These are phyloP conservation scores for Fragum whitleyi DNA, from an alignment of 2,888 invertebrate species.

Conservation along the genomic window DNA sequence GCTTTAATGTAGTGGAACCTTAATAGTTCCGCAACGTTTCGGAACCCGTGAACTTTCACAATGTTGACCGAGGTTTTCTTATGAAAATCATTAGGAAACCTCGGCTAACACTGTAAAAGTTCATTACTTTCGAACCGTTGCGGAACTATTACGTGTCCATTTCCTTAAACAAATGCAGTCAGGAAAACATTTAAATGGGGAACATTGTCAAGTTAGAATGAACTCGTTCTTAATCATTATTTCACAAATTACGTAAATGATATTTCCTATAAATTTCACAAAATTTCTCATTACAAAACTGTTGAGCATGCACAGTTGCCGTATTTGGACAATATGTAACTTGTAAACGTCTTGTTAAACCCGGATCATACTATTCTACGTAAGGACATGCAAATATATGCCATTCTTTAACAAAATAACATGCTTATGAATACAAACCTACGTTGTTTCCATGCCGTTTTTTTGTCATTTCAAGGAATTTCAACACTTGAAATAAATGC, in stretches of 20 bases:
- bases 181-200: no score
- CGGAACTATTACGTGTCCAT: no score
- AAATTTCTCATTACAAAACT: neutral
- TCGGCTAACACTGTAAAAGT: no score
- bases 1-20: no score
- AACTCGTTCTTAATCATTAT: neutral
- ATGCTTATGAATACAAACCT: neutral
- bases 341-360: conserved; percentile 18
- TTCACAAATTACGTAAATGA: neutral
- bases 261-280: neutral
- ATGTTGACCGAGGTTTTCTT: no score
- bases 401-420: neutral
- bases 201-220: no score
- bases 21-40: no score
- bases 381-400: conserved; percentile 9
- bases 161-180: no score
- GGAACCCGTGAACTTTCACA: no score
- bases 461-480: conserved; percentile 23
- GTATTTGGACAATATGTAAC: neutral
- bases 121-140: no score
- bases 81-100: no score
- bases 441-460: conserved; percentile 5
- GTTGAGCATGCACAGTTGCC: conserved; percentile 12
- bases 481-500: conserved; percentile 21
- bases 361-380: neutral